A percentile compares a stretch with the other conserved stretches of the same genome.
Conservation (phyloP, 2,888 invertebrate genomes). For the Antheraea assamensis region DNA sequence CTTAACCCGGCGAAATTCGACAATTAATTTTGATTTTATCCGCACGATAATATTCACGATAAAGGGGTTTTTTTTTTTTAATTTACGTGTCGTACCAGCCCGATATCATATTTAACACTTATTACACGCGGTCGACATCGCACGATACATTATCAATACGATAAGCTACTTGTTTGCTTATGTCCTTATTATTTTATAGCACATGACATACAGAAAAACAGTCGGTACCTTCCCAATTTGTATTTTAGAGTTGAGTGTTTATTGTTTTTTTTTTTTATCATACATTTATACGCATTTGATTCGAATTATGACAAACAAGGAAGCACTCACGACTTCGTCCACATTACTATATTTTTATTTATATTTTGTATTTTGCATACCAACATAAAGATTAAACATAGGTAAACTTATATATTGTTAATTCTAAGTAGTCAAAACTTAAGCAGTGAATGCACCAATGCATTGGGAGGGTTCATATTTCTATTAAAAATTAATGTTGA, state of each 20-base stretch:
- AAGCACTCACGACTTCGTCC: no score
- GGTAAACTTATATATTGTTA: no score
- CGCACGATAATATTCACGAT: neutral
- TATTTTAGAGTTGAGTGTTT: neutral
- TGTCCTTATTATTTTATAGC: neutral
- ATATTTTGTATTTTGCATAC: no score
- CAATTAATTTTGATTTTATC: constrained; percentile 10
- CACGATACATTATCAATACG: neutral
- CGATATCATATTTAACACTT: neutral
- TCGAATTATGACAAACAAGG: neutral
- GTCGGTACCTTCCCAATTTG: neutral
- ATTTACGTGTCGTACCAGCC: neutral
- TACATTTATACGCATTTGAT: neutral
- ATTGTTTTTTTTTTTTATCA: neutral
- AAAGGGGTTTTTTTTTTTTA: constrained; percentile 3
- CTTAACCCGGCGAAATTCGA: neutral
- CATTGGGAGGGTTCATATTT: no score
- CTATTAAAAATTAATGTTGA: no score
- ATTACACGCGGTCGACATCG: neutral
- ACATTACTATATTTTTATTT: no score
- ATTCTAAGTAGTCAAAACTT: no score
- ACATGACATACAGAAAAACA: neutral
- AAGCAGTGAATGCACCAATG: no score
- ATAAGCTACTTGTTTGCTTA: constrained; percentile 8
- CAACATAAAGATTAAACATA: no score